These are phyloP conservation scores for Prunella fulvescens DNA, from an alignment of 2,113 vertebrate genomes.

Conservation along the genomic window DNA sequence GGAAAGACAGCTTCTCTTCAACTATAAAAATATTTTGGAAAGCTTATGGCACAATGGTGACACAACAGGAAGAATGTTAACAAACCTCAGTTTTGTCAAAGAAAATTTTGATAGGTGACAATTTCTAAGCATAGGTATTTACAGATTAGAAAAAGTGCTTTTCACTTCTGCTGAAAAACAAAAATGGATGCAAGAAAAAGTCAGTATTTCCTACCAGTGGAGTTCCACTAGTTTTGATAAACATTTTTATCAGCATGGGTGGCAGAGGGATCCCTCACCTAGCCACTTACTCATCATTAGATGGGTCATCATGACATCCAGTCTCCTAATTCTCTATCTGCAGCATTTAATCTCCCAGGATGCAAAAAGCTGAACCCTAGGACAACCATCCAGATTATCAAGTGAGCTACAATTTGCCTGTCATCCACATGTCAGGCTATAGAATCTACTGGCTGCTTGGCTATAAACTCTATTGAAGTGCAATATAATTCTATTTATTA, in stretches of 20 bases:
- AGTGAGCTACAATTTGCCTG: not conserved
- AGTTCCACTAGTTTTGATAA: not conserved
- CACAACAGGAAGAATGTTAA: not conserved
- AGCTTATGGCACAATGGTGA: not conserved
- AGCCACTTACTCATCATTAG: not conserved
- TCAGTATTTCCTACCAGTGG: not conserved
- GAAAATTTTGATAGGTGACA: not conserved
- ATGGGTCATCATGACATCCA: not conserved
- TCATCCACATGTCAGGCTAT: not conserved
- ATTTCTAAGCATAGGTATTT: not conserved
- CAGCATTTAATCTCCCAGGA: not conserved
- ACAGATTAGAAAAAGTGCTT: not conserved
- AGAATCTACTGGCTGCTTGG: not conserved
- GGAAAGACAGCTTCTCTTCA: not conserved
- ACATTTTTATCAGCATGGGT: not conserved
- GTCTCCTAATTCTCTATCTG: not conserved
- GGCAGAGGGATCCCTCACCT: not conserved
- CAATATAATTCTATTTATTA: not conserved
- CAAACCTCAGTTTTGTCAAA: not conserved
- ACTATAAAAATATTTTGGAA: not conserved
- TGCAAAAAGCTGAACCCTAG: not conserved
- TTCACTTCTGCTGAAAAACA: not conserved
- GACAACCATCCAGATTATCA: not conserved
- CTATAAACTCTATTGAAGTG: not conserved
- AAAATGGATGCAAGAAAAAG: not conserved